Conservation (phyloP, 2,797 vertebrate genomes). For the Darevskia mixta region DNA sequence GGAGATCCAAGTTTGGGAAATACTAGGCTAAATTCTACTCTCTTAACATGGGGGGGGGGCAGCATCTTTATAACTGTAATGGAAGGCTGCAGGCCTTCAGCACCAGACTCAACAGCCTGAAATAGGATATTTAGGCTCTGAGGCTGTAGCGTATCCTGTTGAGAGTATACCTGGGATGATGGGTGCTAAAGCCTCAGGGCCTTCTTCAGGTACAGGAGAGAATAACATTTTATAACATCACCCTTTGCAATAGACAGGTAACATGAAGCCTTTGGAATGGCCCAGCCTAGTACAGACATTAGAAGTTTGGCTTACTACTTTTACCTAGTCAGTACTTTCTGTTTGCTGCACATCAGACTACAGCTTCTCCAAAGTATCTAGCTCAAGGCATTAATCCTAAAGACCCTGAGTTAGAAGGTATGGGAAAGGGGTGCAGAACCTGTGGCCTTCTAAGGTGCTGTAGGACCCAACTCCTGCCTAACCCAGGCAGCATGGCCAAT, state of each 20-base stretch:
- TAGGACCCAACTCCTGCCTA: too few relatives aligned
- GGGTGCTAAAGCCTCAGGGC: not conserved
- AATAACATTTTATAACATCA: not conserved
- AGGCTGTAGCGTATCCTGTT: not conserved
- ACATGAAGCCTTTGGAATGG: not conserved
- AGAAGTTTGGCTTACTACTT: not conserved
- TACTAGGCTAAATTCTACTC: not conserved
- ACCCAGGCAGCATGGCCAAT: too few relatives aligned
- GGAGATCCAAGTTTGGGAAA: too few relatives aligned
- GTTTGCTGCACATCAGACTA: not conserved
- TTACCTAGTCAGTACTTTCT: not conserved
- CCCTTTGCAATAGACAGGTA: not conserved
- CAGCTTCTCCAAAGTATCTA: not conserved
- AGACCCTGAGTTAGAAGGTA: not conserved
- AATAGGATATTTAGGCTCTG: not conserved
- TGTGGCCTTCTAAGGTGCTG: not conserved
- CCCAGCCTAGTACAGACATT: not conserved
- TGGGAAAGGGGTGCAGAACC: not conserved
- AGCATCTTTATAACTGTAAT: not conserved
- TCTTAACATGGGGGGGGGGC: not conserved
- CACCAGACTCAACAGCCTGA: not conserved
- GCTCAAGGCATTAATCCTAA: not conserved
- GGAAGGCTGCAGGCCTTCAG: not conserved
- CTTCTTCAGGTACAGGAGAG: not conserved
- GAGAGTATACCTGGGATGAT: not conserved